These are phyloP conservation scores for Arctia plantaginis DNA, from an alignment of 2,888 invertebrate genomes.

Conservation along the genomic window DNA sequence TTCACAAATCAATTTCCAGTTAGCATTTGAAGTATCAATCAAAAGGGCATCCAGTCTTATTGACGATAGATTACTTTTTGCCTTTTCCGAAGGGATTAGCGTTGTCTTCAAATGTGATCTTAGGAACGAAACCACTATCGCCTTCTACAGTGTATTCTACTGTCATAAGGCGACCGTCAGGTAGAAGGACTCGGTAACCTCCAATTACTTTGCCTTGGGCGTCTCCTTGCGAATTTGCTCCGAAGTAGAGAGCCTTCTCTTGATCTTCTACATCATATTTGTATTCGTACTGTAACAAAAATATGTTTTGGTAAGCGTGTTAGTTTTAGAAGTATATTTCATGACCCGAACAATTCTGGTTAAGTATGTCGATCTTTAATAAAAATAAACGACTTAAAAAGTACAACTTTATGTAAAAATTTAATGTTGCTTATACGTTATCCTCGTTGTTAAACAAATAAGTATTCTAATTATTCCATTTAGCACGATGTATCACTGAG, in stretches of 20 bases:
- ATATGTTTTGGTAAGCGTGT: background rate
- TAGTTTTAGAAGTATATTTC: background rate
- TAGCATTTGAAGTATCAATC: constrained; percentile 46
- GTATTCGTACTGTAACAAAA: constrained; percentile 88
- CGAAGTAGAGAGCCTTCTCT: constrained; percentile 89
- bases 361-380: background rate
- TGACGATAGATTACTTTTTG: constrained; percentile 59
- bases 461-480: background rate
- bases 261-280: constrained; percentile 91
- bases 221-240: constrained; percentile 89
- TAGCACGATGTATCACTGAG: background rate
- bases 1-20: constrained; percentile 33
- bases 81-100: constrained; percentile 86
- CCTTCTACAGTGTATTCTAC: constrained; percentile 91
- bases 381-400: background rate
- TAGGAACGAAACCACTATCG: constrained; percentile 90
- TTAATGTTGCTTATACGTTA: no score
- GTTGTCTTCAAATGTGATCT: constrained; percentile 88
- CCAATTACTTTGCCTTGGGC: constrained; percentile 88
- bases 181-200: constrained; percentile 89
- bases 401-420: no score
- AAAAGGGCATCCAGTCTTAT: constrained; percentile 41
- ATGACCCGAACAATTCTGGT: no score
- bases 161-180: constrained; percentile 91
- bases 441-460: no score